Base-by-base conservation (phyloP, 2,797 vertebrate genomes). In the Poeciliopsis turneri region DNA sequence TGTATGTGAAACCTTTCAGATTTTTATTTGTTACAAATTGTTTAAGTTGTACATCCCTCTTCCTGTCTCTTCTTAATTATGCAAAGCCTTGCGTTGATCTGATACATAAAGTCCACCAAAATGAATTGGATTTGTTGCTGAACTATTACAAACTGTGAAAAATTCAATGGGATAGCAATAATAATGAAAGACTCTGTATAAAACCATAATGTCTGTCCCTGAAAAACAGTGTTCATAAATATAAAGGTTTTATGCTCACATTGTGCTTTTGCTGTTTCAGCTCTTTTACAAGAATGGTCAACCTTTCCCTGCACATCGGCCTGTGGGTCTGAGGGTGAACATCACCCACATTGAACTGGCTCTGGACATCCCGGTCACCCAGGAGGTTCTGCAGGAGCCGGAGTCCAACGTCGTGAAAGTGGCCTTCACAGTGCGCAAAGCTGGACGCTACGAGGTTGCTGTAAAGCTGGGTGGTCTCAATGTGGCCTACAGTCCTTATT, bases 221-320 rank as follows among this genome's bases (percentile, higher is more conserved):
- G 18, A 72, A 72, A 64, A 33, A 16, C 7, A 33, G 33, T 51
- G 9, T 51, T 36, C 10, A 73, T 20, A 61, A 25, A 68, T 41
- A 12, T 41, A 74, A 77, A 41, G 9, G 18, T 18, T 8, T 13
- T 25, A 5, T n/a, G 4, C 15, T 36, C 18, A 15, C 23, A 49
- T 23, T 66, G 28, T 49, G 28, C 13, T 33, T 76, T 7, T 36
- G 59, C 30, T 72, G 23, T 59, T 25, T 43, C 91, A 99, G 98
- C 95, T 99, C 39, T 99, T 97, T 87, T 99, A 98, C 88, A 99
- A 99, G 93, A 99, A 99, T 1, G 98, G 98, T 45, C 98, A 99
- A 77, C 98, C 98, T 45, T 99, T 99, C 90, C 97, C 98, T 0
- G 97, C 97, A 71, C 96, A 97, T 90, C 95, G 97, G 69, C 97